Evolutionary conservation across 2,797 vertebrate genomes (phyloP).

Genomic region (Staurois parvus): DNA sequence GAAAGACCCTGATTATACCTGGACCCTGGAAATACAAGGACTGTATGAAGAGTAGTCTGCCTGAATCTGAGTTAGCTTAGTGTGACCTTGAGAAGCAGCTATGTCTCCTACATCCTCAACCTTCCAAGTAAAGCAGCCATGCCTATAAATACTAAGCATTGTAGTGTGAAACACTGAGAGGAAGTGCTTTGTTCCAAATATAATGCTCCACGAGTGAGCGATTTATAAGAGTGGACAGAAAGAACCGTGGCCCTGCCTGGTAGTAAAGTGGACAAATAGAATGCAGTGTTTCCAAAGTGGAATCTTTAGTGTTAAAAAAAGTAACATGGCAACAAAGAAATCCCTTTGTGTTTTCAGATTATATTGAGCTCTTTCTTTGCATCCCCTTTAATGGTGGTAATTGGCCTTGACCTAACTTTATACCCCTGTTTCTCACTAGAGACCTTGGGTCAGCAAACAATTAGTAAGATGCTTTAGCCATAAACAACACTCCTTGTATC

Average conservation of each 20-base stretch:
- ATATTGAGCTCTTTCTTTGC: conserved; percentile 47
- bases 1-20: conserved; percentile 17
- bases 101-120: background rate
- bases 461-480: background rate
- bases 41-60: background rate
- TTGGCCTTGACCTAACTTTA: conserved; percentile 58
- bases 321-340: conserved; percentile 38
- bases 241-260: background rate
- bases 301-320: conserved; percentile 12
- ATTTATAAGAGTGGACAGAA: conserved; percentile 27
- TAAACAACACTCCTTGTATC: background rate
- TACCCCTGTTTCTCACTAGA: conserved; percentile 31
- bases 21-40: no score
- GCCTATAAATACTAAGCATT: background rate
- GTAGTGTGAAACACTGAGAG: background rate
- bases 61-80: conserved; percentile 10
- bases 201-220: background rate
- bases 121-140: background rate
- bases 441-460: conserved; percentile 42
- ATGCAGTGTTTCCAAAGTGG: conserved; percentile 10
- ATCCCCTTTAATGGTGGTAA: conserved; percentile 13
- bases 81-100: conserved; percentile 30
- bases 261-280: conserved; percentile 13
- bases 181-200: background rate
- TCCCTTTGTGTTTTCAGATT: conserved; percentile 10